phyloP scores from a whole-genome alignment of 2,113 vertebrate genomes.

The Rafetus swinhoei region DNA sequence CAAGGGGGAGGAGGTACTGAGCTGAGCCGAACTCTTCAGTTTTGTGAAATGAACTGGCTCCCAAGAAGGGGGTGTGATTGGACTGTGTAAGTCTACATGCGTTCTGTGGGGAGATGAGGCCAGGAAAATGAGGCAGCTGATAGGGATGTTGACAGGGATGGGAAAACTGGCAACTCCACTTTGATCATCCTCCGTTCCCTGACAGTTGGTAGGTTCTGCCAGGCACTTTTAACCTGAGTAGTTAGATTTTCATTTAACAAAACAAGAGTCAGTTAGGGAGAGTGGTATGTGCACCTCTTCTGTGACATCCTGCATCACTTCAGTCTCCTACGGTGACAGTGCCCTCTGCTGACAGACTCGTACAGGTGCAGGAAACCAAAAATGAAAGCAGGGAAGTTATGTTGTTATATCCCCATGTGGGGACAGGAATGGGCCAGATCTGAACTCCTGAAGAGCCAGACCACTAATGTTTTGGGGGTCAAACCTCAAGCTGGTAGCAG shows the following conservation, averaged over 20 bases:
- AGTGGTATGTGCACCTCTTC: not conserved
- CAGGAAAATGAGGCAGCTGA: not conserved
- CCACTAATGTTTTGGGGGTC: not conserved
- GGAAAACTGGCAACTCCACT: not conserved
- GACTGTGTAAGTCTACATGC: not conserved
- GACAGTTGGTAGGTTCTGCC: not conserved
- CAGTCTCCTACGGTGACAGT: not conserved
- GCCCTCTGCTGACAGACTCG: not conserved
- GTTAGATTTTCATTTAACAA: not conserved
- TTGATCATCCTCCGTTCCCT: not conserved
- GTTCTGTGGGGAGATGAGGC: not conserved
- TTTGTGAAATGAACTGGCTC: not conserved
- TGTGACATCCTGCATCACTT: not conserved
- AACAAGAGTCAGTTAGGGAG: not conserved
- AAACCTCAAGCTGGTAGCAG: not conserved
- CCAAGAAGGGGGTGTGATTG: not conserved
- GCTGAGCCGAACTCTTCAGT: not conserved
- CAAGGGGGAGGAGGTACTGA: not conserved
- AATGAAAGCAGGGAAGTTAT: not conserved
- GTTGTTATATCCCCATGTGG: no score
- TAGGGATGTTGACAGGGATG: not conserved
- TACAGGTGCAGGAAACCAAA: not conserved
- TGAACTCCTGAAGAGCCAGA: not conserved
- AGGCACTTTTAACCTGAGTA: not conserved
- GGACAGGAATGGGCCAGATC: not conserved